Evolutionary conservation across 2,113 vertebrate genomes (phyloP), one percentile per base, ranked within the genome.

Genomic region (Otus sunia): DNA sequence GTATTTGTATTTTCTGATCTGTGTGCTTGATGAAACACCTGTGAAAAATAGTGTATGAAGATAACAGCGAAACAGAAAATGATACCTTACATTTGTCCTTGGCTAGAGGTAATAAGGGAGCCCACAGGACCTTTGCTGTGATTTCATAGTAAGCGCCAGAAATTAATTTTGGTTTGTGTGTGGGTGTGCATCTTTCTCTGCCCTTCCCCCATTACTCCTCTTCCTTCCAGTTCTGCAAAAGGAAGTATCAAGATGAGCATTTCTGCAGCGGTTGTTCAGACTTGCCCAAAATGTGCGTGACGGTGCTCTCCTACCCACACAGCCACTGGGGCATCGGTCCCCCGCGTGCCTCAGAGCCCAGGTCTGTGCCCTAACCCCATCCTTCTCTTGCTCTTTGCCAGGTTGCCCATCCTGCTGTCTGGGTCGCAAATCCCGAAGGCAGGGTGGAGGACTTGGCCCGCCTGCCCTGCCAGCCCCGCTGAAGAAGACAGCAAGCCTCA

Each of bases 251-350:
- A 15, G 11, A 18, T 2, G 53, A 92, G 58, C 34, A 4, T 56
- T 94, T 67, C 86, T 71, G 60, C 68, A 41, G 62, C 0, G 1
- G 41, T 43, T 92, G 94, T 55, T 86, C 50, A n/a, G 88, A 34
- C 94, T 76, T 79, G 93, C 81, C 87, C 81, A 10, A 15, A 43
- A 43, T 4, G 2, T 21, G 37, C 19, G n/a, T 41, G 77, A 37
- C 0, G 0, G 9, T 0, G 0, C 41, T 2, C 29, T 72, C 36
- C 66, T 72, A 34, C 60, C 58, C 77, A 41, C 64, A 11, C 73
- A 58, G 68, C 64, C 80, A 20, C 47, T 1, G 20, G 49, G 27
- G 9, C 66, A 41, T 12, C 3, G 0, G 58, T 47, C 37, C 26
- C 41, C n/a, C 0, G 1, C 11, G 1, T 6, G n/a, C 27, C 80